A percentile compares a stretch with the other conserved stretches of the same genome.
Evolutionary conservation across 23 tunicate genomes (phyloP).

Genomic region (Ciona savignyi): DNA sequence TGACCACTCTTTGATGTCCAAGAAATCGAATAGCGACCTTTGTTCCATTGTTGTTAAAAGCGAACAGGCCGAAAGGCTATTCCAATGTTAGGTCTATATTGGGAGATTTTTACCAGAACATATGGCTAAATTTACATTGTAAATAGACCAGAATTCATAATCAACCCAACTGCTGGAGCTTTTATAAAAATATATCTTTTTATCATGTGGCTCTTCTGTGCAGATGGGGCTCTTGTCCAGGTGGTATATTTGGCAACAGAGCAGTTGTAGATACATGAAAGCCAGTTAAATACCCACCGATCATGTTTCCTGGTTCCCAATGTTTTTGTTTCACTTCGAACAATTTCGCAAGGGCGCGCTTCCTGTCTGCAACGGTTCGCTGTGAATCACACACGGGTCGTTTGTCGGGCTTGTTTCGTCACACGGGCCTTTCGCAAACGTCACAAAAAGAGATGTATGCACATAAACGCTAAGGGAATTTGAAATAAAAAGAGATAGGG

Average conservation of each 20-base stretch:
- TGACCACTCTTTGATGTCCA: not conserved
- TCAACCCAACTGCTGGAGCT: too few relatives aligned
- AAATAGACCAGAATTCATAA: too few relatives aligned
- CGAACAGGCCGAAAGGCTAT: not conserved
- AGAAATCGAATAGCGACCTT: not conserved
- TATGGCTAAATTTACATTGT: too few relatives aligned
- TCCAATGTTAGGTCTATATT: too few relatives aligned
- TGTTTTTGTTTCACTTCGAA: not conserved
- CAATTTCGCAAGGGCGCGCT: not conserved
- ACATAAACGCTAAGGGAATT: not conserved
- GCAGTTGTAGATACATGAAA: too few relatives aligned
- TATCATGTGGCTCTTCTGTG: too few relatives aligned
- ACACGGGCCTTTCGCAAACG: not conserved
- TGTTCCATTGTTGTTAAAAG: not conserved
- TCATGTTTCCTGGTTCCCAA: not conserved
- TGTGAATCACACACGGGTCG: conserved; percentile 2
- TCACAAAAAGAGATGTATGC: not conserved
- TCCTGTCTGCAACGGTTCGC: not conserved
- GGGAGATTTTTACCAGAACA: too few relatives aligned
- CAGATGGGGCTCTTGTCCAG: too few relatives aligned
- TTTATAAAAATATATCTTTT: too few relatives aligned
- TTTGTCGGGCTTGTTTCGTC: not conserved
- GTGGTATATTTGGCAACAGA: too few relatives aligned
- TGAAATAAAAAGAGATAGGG: not conserved
- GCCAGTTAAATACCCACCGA: not conserved